Evolutionary conservation across 2,113 vertebrate genomes (phyloP).

Genomic region (Anguilla japonica): DNA sequence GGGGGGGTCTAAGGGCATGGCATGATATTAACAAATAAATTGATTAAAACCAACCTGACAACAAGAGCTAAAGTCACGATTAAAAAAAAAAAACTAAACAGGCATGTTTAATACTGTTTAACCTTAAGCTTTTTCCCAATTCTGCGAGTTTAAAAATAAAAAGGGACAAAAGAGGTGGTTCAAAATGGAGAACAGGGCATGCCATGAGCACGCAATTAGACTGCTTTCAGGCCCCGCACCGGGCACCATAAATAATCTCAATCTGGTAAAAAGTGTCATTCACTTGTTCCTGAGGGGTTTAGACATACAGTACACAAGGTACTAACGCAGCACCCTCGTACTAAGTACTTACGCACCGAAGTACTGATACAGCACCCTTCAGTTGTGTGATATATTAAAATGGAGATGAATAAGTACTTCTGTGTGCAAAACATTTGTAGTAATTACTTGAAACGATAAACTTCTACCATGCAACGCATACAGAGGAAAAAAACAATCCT

Average conservation of each 20-base stretch:
- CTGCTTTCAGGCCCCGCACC: constrained; percentile 25
- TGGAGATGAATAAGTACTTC: constrained; percentile 5
- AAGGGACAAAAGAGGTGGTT: neutral
- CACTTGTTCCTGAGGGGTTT: constrained; percentile 5
- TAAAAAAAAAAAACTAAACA: neutral
- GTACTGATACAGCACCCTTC: neutral
- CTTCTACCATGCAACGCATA: constrained; percentile 15
- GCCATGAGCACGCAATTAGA: neutral
- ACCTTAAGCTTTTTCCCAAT: neutral
- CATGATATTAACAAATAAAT: neutral
- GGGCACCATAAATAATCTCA: constrained; percentile 42
- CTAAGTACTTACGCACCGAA: neutral
- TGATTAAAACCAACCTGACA: too few species aligned
- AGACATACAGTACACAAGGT: neutral
- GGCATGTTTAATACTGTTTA: neutral
- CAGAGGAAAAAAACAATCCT: neutral
- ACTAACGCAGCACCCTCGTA: constrained; percentile 4
- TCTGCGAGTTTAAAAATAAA: neutral
- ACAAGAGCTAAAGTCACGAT: neutral
- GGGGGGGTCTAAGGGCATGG: neutral
- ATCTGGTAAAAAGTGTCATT: constrained; percentile 11
- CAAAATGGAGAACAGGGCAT: neutral
- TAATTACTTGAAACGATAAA: constrained; percentile 1
- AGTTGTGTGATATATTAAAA: neutral
- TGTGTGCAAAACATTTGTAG: constrained; percentile 26